Evolutionary conservation across 2,888 invertebrate genomes (phyloP), one percentile per base, ranked within the genome.

Genomic region (Sesamia inferens): DNA sequence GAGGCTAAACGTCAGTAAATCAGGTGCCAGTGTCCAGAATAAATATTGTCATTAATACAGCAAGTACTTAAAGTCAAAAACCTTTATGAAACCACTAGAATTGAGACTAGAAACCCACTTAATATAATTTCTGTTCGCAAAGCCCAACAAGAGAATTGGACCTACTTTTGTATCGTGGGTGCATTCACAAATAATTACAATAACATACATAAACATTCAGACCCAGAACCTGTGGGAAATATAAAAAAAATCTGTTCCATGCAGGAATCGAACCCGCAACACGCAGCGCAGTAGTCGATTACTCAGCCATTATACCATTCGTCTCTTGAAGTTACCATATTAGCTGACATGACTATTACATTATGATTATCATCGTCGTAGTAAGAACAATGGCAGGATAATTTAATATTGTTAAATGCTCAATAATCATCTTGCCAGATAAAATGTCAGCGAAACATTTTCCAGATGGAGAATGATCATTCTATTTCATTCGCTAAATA

Each of bases 341-440:
- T 82, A 58, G 31, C 55, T 69, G 51, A 47, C 76, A 58, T 47
- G 63, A 44, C 10, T 55, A 78, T 78, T 63, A 54, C 22, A 76
- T 81, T 55, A 64, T 78, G 47, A 67, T 22, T 81, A 47, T 68
- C 51, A 0, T 47, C 16, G 5, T 54, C 22, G 5, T 24, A 55
- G 42, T 65, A 58, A 66, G 47, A 72, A 66, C 55, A 68, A 65
- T 5, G 48, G 24, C 19, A 11, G 39, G 58, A 79, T 78, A 79
- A 73, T 78, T 81, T 79, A 79, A 83, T 83, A 62, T 39, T n/a
- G 55, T 55, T 78, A 2, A 82, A 58, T 61, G 68, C 57, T 68
- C 65, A 51, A 54, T 71, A 65, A 66, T 78, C 78, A 79, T 68
- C n/a, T 65, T 73, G 68, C 83, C 83, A 63, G 73, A 79, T 83